Conservation (phyloP, 2,797 vertebrate genomes). For the Phoeniculus purpureus region DNA sequence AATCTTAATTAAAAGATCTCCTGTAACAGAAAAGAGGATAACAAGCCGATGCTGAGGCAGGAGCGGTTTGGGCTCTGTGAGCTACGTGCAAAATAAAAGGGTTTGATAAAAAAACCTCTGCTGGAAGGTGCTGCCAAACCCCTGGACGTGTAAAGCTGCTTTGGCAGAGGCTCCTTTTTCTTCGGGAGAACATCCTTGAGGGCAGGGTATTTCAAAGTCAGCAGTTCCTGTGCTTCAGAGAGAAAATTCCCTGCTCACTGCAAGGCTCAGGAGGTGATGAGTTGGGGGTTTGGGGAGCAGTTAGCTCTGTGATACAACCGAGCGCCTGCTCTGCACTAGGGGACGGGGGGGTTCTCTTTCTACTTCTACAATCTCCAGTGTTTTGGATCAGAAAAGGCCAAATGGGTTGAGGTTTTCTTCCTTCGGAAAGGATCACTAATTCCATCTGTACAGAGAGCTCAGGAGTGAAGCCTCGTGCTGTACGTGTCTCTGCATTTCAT, state of each 20-base stretch:
- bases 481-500: neutral
- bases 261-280: neutral
- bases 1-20: slow-evolving; percentile 39
- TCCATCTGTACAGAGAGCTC: neutral
- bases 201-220: neutral
- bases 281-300: neutral
- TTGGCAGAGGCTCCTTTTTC: slow-evolving; percentile 6
- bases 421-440: slow-evolving; percentile 10
- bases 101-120: neutral
- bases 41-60: neutral
- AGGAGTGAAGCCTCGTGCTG: neutral
- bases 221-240: neutral
- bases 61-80: neutral
- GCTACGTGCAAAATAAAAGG: neutral
- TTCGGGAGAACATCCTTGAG: neutral
- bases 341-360: neutral
- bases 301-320: neutral
- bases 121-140: neutral
- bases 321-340: neutral
- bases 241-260: slow-evolving; percentile 23
- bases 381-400: neutral
- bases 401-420: neutral
- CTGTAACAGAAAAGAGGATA: neutral
- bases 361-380: neutral
- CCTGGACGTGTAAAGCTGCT: neutral